Base-by-base conservation (phyloP, 2,113 vertebrate species). In the Addax nasomaculatus region DNA sequence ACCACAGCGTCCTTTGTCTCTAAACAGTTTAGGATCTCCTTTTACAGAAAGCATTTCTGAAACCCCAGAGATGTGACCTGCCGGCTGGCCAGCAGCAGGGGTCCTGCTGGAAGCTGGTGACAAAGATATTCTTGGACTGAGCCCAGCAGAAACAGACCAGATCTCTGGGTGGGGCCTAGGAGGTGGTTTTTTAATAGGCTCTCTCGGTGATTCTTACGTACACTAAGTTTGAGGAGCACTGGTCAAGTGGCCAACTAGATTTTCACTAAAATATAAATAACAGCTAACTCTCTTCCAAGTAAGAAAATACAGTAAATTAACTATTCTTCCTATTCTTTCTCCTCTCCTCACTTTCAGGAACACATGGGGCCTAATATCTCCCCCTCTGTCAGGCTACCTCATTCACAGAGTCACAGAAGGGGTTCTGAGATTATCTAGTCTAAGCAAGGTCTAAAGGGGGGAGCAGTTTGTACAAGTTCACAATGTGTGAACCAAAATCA, bases 211-310 rank as follows among this genome's bases (percentile, higher is more conserved):
- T n/a, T 60, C 51, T 39, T n/a, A 43, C 0, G 13, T 7, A 43
- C 1, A 0, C 2, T 73, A 21, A 78, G 49, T 43, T 53, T 33
- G 27, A 93, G 83, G 84, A 49, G 47, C 76, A 84, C 14, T 73
- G 5, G 9, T 43, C 45, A 80, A 95, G 51, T 29, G 13, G 30
- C 60, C 27, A 62, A 51, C 45, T 89, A 21, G 6, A 53, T 90
- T 94, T 88, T 33, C 93, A 95, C 36, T 79, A 94, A 92, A 94
- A 64, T 62, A 7, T 51, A 95, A 94, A 21, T 47, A 51, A 36
- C 6, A 43, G 70, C 15, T 29, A 30, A 43, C 47, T 88, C 55
- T 86, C 27, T 49, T 67, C 47, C 29, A 64, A 49, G 27, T 17
- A 29, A 85, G 36, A 45, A 89, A 85, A 27, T 7, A 70, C 14